A percentile compares a stretch with the other conserved stretches of the same genome.
Conservation (phyloP, 2,888 invertebrate genomes). For the Prosopocoilus inquinatus region DNA sequence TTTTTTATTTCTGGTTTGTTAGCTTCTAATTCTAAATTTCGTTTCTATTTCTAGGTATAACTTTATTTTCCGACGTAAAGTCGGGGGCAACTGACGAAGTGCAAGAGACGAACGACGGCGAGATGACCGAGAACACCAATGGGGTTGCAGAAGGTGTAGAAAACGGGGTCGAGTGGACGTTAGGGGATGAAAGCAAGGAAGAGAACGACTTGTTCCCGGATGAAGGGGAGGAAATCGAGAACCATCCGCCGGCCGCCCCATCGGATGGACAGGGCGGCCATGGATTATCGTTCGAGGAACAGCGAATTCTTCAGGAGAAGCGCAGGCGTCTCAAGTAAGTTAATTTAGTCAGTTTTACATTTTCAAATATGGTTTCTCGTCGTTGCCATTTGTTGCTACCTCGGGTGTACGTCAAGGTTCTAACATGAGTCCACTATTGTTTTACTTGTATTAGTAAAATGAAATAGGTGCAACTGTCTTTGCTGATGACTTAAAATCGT, state of each 20-base stretch:
- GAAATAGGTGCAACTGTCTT: too few relatives aligned
- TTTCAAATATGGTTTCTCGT: too few relatives aligned
- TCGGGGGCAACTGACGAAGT: neutral
- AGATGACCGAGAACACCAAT: constrained; percentile 54
- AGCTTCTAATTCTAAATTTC: too few relatives aligned
- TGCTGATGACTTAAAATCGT: too few relatives aligned
- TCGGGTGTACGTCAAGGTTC: too few relatives aligned
- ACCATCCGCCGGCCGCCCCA: constrained; percentile 44
- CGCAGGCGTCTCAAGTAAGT: constrained; percentile 45
- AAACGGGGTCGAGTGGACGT: constrained; percentile 37
- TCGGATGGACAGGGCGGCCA: constrained; percentile 49
- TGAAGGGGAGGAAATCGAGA: constrained; percentile 38
- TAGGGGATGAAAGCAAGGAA: constrained; percentile 43
- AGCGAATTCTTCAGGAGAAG: constrained; percentile 40
- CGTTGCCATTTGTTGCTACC: too few relatives aligned
- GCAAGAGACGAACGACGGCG: constrained; percentile 50
- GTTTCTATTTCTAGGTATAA: too few relatives aligned
- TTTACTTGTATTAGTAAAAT: too few relatives aligned
- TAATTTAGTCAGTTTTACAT: too few relatives aligned
- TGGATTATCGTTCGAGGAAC: constrained; percentile 34
- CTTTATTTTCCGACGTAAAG: neutral
- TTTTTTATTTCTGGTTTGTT: too few relatives aligned
- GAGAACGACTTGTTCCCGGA: constrained; percentile 55
- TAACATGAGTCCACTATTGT: too few relatives aligned
- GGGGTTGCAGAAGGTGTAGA: constrained; percentile 25